Evolutionary conservation across 2,797 vertebrate genomes (phyloP).

Genomic region (Fistularia tabacaria): DNA sequence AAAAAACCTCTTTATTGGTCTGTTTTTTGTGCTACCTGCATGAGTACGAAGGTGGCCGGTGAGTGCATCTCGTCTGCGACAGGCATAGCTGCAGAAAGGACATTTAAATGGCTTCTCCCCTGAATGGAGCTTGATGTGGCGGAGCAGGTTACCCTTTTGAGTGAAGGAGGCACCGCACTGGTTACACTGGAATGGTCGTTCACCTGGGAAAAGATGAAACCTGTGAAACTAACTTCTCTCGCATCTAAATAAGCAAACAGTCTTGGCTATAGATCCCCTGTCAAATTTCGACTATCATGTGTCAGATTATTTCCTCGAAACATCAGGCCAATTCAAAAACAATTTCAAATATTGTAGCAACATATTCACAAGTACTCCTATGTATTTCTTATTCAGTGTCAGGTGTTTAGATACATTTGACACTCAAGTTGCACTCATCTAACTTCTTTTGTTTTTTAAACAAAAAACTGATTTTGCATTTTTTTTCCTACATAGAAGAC

Average conservation of each 20-base stretch:
- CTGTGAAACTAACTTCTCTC: constrained; percentile 9
- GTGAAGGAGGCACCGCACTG: constrained; percentile 97
- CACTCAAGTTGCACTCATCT: too few relatives aligned
- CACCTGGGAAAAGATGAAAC: constrained; percentile 74
- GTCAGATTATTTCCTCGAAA: too few relatives aligned
- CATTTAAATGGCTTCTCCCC: constrained; percentile 98
- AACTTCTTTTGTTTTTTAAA: not conserved
- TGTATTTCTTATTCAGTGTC: too few relatives aligned
- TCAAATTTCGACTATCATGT: too few relatives aligned
- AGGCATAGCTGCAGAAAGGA: constrained; percentile 96
- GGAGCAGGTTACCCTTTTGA: constrained; percentile 94
- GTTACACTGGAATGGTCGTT: constrained; percentile 96
- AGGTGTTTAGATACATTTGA: too few relatives aligned
- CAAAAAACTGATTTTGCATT: not conserved
- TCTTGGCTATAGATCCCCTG: too few relatives aligned
- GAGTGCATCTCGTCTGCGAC: constrained; percentile 89
- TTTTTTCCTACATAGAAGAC: not conserved
- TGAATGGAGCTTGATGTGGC: constrained; percentile 97
- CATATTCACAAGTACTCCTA: too few relatives aligned
- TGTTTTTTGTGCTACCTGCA: constrained; percentile 76
- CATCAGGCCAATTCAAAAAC: too few relatives aligned
- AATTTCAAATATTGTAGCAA: too few relatives aligned
- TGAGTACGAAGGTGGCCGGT: constrained; percentile 95
- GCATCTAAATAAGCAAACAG: too few relatives aligned
- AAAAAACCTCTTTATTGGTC: too few relatives aligned